Percentiles rank a stretch among this genome's conserved stretches.
These are phyloP conservation scores for Thermophis baileyi DNA, from an alignment of 2,113 vertebrate genomes.

Conservation along the genomic window DNA sequence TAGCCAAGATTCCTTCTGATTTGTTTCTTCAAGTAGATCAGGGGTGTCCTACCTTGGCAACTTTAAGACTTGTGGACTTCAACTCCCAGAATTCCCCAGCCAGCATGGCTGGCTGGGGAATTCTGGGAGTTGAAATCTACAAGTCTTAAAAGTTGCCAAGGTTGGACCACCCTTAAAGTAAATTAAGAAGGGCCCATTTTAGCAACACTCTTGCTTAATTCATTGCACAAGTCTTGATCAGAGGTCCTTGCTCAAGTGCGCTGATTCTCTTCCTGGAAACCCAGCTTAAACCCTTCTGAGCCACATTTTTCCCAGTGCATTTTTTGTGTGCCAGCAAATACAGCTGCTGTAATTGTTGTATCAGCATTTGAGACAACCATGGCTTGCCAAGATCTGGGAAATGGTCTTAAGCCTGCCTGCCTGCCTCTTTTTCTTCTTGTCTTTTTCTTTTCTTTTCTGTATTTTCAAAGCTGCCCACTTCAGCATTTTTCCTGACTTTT, in stretches of 20 bases:
- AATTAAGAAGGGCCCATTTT: background rate
- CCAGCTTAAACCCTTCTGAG: background rate
- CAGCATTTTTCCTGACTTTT: no score
- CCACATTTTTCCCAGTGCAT: background rate
- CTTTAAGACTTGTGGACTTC: background rate
- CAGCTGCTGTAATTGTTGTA: background rate
- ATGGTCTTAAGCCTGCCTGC: background rate
- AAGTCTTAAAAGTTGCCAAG: background rate
- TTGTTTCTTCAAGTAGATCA: background rate
- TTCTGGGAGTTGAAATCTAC: no score
- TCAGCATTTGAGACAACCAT: background rate
- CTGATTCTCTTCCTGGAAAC: background rate
- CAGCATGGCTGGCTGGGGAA: background rate
- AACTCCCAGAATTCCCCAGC: no score
- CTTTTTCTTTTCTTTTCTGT: background rate
- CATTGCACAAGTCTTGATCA: background rate
- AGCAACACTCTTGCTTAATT: background rate
- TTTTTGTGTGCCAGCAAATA: background rate
- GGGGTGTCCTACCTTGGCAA: background rate
- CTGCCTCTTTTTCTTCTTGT: background rate
- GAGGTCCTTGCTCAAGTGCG: background rate
- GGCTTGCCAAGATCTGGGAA: background rate
- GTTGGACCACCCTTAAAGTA: background rate
- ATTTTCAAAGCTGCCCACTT: background rate
- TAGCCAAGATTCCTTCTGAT: background rate